phyloP scores from a whole-genome alignment of 2,797 vertebrate genomes.

The Capromys pilorides region DNA sequence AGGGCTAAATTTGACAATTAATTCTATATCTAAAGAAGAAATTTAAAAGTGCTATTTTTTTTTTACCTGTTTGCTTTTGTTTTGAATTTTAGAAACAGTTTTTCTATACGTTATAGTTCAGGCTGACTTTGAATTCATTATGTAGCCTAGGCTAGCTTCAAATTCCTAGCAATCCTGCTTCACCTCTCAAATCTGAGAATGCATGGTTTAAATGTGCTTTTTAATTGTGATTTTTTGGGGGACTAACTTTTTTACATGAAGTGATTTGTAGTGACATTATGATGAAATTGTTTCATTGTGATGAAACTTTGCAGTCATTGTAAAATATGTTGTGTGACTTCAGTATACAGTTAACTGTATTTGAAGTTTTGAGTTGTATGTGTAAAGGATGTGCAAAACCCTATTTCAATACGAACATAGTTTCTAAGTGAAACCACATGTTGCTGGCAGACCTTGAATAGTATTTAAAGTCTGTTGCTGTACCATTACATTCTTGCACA shows the following conservation, averaged over 20 bases:
- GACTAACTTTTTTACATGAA: slow-evolving; percentile 58
- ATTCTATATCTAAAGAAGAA: not conserved
- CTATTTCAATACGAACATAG: slow-evolving; percentile 73
- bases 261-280: slow-evolving; percentile 57
- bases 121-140: not conserved
- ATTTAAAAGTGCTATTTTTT: not conserved
- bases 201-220: not conserved
- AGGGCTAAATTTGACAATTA: not conserved
- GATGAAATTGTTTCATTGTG: slow-evolving; percentile 77
- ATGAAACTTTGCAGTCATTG: slow-evolving; percentile 56
- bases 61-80: not conserved
- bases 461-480: slow-evolving; percentile 70
- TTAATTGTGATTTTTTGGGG: slow-evolving; percentile 38
- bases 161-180: not conserved
- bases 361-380: slow-evolving; percentile 73
- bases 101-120: not conserved
- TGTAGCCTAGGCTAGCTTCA: not conserved
- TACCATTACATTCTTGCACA: slow-evolving; percentile 36
- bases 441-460: slow-evolving; percentile 74
- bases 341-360: slow-evolving; percentile 67
- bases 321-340: slow-evolving; percentile 73
- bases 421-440: slow-evolving; percentile 82
- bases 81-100: not conserved
- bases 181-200: not conserved
- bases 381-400: slow-evolving; percentile 73